phyloP scores from a whole-genome alignment of 2,888 invertebrate genomes.

The Orthonychiurus folsomi region DNA sequence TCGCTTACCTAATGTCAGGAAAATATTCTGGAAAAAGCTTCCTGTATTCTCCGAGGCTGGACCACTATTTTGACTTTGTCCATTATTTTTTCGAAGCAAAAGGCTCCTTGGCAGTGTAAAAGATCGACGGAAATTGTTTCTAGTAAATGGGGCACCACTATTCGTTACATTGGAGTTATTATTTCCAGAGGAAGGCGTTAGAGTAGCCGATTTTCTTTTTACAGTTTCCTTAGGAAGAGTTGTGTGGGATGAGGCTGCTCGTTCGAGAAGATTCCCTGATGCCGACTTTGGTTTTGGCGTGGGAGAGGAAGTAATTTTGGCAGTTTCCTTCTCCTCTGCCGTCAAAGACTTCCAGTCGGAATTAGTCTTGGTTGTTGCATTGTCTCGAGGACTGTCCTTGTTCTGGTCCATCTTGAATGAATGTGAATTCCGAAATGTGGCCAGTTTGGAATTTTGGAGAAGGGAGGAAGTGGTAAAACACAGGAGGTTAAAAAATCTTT shows the following conservation, averaged over 20 bases:
- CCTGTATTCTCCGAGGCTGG: conserved; percentile 36
- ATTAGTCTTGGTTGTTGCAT: neutral
- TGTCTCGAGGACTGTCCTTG: neutral
- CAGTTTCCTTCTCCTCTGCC: neutral
- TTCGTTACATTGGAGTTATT: conserved; percentile 19
- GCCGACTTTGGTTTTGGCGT: neutral
- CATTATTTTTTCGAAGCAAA: conserved; percentile 28
- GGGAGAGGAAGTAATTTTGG: neutral
- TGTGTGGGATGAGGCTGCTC: neutral
- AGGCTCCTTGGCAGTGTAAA: conserved; percentile 39
- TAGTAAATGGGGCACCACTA: conserved; percentile 11
- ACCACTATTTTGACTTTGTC: conserved; percentile 29
- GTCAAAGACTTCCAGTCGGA: neutral
- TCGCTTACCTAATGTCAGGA: too few relatives aligned
- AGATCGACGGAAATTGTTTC: conserved; percentile 38
- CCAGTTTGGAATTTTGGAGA: too few relatives aligned
- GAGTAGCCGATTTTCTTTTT: conserved; percentile 25
- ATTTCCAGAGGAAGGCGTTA: conserved; percentile 22
- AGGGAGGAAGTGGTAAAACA: too few relatives aligned
- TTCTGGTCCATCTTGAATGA: neutral
- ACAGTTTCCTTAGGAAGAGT: neutral
- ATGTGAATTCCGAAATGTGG: too few relatives aligned
- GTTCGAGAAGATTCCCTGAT: neutral
- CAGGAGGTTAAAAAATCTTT: too few relatives aligned
- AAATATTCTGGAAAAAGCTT: conserved; percentile 38